Evolutionary conservation across 2,888 invertebrate genomes (phyloP).

Genomic region (Pheosia tremula): DNA sequence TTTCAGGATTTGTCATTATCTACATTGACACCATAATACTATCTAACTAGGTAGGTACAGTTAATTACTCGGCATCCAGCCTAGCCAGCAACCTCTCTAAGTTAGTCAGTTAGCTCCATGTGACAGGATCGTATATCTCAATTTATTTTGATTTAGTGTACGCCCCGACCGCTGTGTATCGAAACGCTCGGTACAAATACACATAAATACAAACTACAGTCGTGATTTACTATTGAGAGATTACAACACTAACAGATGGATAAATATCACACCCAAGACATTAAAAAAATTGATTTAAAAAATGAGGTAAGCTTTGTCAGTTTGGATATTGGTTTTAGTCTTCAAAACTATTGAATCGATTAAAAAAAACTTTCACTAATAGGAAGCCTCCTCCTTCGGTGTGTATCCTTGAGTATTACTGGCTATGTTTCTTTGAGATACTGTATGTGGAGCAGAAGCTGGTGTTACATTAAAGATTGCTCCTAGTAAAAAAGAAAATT

Average conservation of each 20-base stretch:
- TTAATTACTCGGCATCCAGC: constrained; percentile 8
- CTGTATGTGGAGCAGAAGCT: too few relatives aligned
- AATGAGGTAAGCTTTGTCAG: too few relatives aligned
- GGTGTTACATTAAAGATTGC: too few relatives aligned
- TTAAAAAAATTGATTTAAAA: too few relatives aligned
- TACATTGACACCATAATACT: too few relatives aligned
- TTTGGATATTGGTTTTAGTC: too few relatives aligned
- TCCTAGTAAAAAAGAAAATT: too few relatives aligned
- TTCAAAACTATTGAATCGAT: too few relatives aligned
- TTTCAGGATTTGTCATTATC: neutral
- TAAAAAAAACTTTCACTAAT: too few relatives aligned
- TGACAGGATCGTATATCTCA: constrained; percentile 50
- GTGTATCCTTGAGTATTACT: too few relatives aligned
- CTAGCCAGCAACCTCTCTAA: constrained; percentile 32
- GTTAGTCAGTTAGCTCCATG: constrained; percentile 38
- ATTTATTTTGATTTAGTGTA: constrained; percentile 49
- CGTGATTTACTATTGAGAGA: neutral
- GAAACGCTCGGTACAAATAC: constrained; percentile 26
- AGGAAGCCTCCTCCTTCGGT: too few relatives aligned
- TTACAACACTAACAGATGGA: neutral
- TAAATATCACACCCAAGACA: neutral
- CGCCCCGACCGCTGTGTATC: constrained; percentile 30
- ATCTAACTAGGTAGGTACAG: neutral
- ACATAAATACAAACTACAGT: constrained; percentile 10
- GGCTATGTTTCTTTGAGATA: too few relatives aligned